Evolutionary conservation across 1,140 invertebrate species (phyloP).

Genomic region (Latrodectus geometricus): DNA sequence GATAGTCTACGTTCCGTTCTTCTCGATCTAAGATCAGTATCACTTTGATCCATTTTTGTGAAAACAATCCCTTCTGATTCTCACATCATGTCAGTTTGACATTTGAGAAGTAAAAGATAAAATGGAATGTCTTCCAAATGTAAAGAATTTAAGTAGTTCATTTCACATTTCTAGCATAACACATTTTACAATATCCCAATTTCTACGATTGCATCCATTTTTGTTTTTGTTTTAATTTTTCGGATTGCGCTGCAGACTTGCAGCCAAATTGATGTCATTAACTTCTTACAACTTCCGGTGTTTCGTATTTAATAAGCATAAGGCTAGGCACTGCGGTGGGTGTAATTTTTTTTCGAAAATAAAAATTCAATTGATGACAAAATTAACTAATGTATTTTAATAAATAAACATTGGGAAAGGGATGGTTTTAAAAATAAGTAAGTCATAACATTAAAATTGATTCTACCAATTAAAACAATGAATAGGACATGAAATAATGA

Average conservation of each 20-base stretch:
- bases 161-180: conserved; percentile 9
- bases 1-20: conserved; percentile 50
- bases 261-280: conserved; percentile 47
- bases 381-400: background rate
- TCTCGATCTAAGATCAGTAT: conserved; percentile 47
- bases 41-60: conserved; percentile 46
- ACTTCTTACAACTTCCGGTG: conserved; percentile 41
- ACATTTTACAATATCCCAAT: conserved; percentile 25
- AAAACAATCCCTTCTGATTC: conserved; percentile 3
- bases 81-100: conserved; percentile 54
- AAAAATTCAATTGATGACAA: background rate
- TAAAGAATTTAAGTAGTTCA: conserved; percentile 17
- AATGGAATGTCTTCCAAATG: background rate
- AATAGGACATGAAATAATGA: background rate
- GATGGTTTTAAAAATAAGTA: background rate
- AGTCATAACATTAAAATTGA: background rate
- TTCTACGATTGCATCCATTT: conserved; percentile 29
- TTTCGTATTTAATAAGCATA: background rate
- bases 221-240: conserved; percentile 37
- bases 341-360: background rate
- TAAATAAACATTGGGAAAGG: background rate
- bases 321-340: no score
- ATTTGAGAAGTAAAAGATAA: conserved; percentile 19
- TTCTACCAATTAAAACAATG: background rate
- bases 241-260: conserved; percentile 22